Conservation (phyloP, 2,113 vertebrate genomes). For the Pagrus major region DNA sequence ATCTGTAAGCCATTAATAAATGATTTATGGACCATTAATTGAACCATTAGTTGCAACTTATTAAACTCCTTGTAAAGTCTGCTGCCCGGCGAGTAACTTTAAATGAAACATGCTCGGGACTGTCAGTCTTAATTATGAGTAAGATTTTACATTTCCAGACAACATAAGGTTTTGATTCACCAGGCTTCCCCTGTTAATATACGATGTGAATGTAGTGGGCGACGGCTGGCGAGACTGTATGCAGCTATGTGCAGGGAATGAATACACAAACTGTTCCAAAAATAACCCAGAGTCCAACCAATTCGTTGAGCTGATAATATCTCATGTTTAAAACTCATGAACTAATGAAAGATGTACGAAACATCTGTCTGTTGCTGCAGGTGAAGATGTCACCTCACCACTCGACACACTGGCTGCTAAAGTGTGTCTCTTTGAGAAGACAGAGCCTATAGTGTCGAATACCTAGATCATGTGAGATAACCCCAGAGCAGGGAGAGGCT, state of each 20-base stretch:
- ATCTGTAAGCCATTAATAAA: not conserved
- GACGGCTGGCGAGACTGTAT: conserved; percentile 15
- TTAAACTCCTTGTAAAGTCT: not conserved
- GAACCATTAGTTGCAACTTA: conserved; percentile 17
- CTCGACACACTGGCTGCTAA: not conserved
- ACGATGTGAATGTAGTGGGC: conserved; percentile 28
- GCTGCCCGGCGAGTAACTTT: not conserved
- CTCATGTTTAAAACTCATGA: not conserved
- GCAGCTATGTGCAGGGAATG: conserved; percentile 21
- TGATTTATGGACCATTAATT: conserved; percentile 16
- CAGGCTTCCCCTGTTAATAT: conserved; percentile 24
- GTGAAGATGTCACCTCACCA: not conserved
- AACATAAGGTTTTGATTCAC: conserved; percentile 23
- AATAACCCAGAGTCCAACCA: conserved; percentile 14
- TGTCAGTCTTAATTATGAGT: not conserved
- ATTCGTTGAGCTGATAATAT: not conserved
- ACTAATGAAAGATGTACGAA: not conserved
- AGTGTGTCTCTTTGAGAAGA: not conserved
- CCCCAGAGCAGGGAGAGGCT: conserved; percentile 18
- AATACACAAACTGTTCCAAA: conserved; percentile 26
- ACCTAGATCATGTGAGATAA: conserved; percentile 39
- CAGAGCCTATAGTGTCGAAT: conserved; percentile 17
- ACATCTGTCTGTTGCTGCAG: not conserved
- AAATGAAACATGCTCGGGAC: not conserved
- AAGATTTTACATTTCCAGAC: not conserved